Base-by-base conservation (phyloP, 2,113 vertebrate species). In the Triplophysa dalaica region DNA sequence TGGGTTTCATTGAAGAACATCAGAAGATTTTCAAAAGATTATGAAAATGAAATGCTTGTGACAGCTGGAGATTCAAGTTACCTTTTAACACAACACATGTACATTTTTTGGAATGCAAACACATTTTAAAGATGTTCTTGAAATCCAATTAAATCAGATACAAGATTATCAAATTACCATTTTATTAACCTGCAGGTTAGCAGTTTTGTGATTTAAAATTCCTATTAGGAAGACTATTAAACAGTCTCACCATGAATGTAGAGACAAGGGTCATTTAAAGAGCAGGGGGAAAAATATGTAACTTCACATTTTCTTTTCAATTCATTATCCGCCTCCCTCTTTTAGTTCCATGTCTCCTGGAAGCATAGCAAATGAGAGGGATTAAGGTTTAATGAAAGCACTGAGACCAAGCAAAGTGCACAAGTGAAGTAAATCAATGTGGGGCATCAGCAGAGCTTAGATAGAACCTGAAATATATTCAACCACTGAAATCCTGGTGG, bases 61-160 rank as follows among this genome's bases (percentile, higher is more conserved):
- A 90, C 89, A 90, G 89, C 87, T 89, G 87, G 86, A 91, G 88
- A 90, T 90, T 91, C 88, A 87, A 87, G 88, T 90, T 88, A 87
- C 83, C 88, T 82, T 75, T 89, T 86, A 87, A 87, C 82, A 80
- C 85, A 85, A 87, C 87, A 85, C 86, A 87, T 87, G 88, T 87
- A 83, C 82, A 88, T 89, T 89, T 88, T 87, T 86, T 82, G 82
- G 81, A 89, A 87, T 82, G 87, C 88, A 91, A 89, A 91, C 87
- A 89, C 79, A 77, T 90, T 91, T 77, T 87, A 89, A 91, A 86
- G 87, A 85, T 87, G 88, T 88, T 87, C 89, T 87, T 85, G 88
- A 86, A 82, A 91, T 82, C 86, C 88, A 88, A 88, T 88, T 91
- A 88, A 91, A 91, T 91, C 87, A 90, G 91, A 89, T 88, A 88